Percentiles rank a stretch among this genome's conserved stretches.
These are phyloP conservation scores for Premnoplex brunnescens DNA, from an alignment of 2,797 vertebrate genomes.

Conservation along the genomic window DNA sequence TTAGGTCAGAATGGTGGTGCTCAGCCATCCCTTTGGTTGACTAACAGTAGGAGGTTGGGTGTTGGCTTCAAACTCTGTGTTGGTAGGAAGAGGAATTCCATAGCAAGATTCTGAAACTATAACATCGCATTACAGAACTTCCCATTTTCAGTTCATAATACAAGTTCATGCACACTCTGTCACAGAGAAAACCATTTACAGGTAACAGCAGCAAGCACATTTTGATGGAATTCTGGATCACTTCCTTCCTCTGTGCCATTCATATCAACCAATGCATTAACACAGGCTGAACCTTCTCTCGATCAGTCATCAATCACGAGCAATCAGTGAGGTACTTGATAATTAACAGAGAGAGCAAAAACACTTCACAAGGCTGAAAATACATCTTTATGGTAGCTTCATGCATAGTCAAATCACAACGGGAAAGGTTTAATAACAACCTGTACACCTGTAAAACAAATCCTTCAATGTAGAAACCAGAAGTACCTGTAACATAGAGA, in stretches of 20 bases:
- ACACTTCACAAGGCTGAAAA: slow-evolving; percentile 73
- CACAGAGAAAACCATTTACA: background rate
- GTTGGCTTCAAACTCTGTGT: too few species aligned
- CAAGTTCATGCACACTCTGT: background rate
- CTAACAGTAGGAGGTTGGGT: too few species aligned
- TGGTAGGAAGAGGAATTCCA: too few species aligned
- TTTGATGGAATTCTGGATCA: background rate
- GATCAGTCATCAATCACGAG: slow-evolving; percentile 64
- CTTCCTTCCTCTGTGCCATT: slow-evolving; percentile 20
- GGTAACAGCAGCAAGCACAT: background rate
- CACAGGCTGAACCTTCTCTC: slow-evolving; percentile 59
- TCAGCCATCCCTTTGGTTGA: too few species aligned
- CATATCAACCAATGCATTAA: slow-evolving; percentile 29
- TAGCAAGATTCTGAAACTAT: too few species aligned
- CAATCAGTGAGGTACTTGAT: slow-evolving; percentile 76
- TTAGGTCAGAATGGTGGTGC: too few species aligned
- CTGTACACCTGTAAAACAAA: background rate
- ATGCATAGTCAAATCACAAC: slow-evolving; percentile 45
- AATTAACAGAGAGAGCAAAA: slow-evolving; percentile 67
- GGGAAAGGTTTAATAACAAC: slow-evolving; percentile 14
- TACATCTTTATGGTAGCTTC: slow-evolving; percentile 41
- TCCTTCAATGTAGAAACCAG: background rate
- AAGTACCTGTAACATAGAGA: background rate
- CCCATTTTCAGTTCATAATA: slow-evolving; percentile 13
- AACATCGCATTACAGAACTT: background rate